Evolutionary conservation across 2,888 invertebrate species (phyloP), one percentile per base, ranked within the genome.

Genomic region (Lithophane ornitopus): DNA sequence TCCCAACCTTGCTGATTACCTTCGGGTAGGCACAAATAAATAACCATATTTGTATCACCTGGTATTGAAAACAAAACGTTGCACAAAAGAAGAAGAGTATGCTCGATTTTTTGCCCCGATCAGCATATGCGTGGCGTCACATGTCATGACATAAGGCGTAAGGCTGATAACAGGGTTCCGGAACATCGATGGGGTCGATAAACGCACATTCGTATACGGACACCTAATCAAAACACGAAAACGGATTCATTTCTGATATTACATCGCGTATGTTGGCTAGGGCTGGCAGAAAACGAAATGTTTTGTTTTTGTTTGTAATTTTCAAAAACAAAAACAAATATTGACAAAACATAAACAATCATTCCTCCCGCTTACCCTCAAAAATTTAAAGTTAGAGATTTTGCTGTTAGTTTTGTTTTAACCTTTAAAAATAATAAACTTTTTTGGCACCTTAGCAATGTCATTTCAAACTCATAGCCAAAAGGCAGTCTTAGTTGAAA

Each of bases 191-290:
- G 34, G 58, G 59, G 68, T 65, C 76, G 82, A 86, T 82, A 85
- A 86, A 76, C 85, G 72, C 39, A 70, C 82, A 85, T 87, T 82
- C 66, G 74, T 76, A 87, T 77, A 84, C 79, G 54, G 49, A 87
- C 87, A 87, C 87, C 87, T 87, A 89, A 89, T 89, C 89, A 89
- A 83, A 85, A 76, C n/a, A 72, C 52, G 75, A 70, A 75, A 86
- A 80, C 81, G 85, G 82, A 89, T 88, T 87, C 89, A 87, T 89
- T 88, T 81, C 82, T 87, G 84, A 87, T 88, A 87, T 89, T 86
- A 89, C 87, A 79, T 80, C 59, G 74, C 41, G 54, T 67, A 58
- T 39, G 49, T 59, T 49, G 2, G 11, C 1, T 71, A 89, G 87
- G 87, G 88, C 16, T 88, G 85, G 11, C 78, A 68, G 1, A 7